Conservation (phyloP, 2,113 vertebrate genomes). For the Indri indri region DNA sequence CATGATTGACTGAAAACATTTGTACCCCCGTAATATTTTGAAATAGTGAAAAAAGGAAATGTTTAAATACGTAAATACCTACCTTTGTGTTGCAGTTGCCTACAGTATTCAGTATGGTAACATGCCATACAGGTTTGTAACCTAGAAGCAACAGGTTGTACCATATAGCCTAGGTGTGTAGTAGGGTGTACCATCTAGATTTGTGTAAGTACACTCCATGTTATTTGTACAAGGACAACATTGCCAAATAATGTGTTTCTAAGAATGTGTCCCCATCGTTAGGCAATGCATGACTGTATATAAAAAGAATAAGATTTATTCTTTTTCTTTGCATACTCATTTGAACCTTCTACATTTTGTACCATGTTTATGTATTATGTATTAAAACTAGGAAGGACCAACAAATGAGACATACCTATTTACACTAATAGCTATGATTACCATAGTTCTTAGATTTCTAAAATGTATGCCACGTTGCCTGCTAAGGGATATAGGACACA, state of each 20-base stretch:
- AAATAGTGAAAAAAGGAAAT: too few relatives aligned
- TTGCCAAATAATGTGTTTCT: not conserved
- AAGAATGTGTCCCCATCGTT: not conserved
- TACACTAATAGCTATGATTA: not conserved
- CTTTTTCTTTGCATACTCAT: not conserved
- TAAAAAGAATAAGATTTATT: not conserved
- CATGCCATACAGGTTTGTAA: too few relatives aligned
- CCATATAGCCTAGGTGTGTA: too few relatives aligned
- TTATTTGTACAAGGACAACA: too few relatives aligned
- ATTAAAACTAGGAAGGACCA: not conserved
- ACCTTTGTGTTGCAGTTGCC: not conserved
- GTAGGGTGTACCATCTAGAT: too few relatives aligned
- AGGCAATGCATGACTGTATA: not conserved
- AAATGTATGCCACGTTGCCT: accelerated
- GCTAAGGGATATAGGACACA: not conserved
- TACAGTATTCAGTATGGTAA: too few relatives aligned
- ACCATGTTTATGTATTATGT: not conserved
- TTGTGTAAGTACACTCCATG: too few relatives aligned
- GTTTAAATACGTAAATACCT: not conserved
- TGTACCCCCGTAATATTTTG: too few relatives aligned
- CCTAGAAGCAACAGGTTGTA: too few relatives aligned
- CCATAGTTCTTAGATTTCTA: not conserved
- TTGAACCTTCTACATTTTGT: not conserved
- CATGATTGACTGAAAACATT: too few relatives aligned
- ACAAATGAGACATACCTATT: not conserved